phyloP scores from a whole-genome alignment of 2,888 invertebrate species.

The Linnaemya vulpina region DNA sequence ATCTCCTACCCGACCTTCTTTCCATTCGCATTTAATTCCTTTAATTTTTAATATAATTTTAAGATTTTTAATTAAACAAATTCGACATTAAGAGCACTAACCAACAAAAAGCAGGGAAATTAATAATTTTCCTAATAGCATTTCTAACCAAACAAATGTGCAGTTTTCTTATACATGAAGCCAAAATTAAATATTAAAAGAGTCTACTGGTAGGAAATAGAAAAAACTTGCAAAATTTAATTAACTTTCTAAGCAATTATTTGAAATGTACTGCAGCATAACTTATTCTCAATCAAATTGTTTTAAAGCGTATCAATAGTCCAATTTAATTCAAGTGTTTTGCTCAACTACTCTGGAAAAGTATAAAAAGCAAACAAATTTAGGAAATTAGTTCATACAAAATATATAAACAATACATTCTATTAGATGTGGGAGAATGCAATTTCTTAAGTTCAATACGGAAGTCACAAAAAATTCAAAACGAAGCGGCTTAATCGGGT shows the following conservation, averaged over 20 bases:
- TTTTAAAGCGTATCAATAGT: slow-evolving; percentile 52
- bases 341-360: slow-evolving; percentile 34
- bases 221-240: slow-evolving; percentile 59
- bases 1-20: neutral
- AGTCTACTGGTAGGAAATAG: neutral
- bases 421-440: slow-evolving; percentile 11
- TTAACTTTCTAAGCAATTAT: slow-evolving; percentile 67
- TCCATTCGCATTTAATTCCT: neutral
- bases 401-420: slow-evolving; percentile 62
- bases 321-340: slow-evolving; percentile 55
- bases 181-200: slow-evolving; percentile 11
- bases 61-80: no score
- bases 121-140: no score
- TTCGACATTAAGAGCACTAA: no score
- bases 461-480: no score
- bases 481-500: no score
- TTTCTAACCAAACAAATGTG: neutral
- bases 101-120: no score
- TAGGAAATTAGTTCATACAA: slow-evolving; percentile 73
- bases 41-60: neutral
- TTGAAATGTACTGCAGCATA: slow-evolving; percentile 58
- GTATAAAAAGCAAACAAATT: slow-evolving; percentile 73
- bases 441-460: neutral
- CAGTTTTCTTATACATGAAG: neutral
- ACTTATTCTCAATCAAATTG: slow-evolving; percentile 37